Evolutionary conservation across 1,140 invertebrate species (phyloP).

Genomic region (Drosophila repleta): DNA sequence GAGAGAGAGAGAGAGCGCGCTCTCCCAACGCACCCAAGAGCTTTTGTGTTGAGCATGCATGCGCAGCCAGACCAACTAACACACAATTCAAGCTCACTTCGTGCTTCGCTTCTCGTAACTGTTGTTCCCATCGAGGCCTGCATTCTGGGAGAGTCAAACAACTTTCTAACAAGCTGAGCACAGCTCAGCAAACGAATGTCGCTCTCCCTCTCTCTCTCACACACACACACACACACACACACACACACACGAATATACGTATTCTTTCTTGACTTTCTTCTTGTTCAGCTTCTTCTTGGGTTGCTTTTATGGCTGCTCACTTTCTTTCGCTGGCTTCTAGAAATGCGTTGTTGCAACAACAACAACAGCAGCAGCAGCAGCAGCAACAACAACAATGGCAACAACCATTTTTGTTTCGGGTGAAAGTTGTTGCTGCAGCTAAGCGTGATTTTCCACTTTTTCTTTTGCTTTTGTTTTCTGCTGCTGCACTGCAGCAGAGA

Average conservation of each 20-base stretch:
- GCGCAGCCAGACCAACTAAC: conserved; percentile 40
- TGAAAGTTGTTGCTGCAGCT: conserved; percentile 74
- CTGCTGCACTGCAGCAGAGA: conserved; percentile 22
- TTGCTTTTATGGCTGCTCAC: conserved; percentile 34
- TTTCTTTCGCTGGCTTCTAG: conserved; percentile 53
- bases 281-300: conserved; percentile 15
- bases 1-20: neutral
- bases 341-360: conserved; percentile 31
- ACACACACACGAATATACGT: neutral
- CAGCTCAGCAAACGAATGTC: conserved; percentile 41
- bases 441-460: conserved; percentile 79
- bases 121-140: conserved; percentile 28
- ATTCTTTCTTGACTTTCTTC: conserved; percentile 48
- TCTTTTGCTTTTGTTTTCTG: conserved; percentile 56
- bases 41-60: conserved; percentile 10
- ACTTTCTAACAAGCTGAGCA: conserved; percentile 48
- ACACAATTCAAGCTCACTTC: conserved; percentile 41
- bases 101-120: conserved; percentile 34
- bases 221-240: neutral
- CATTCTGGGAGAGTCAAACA: conserved; percentile 47
- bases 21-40: conserved; percentile 12
- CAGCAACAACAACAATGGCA: conserved; percentile 14
- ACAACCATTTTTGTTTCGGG: conserved; percentile 33
- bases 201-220: conserved; percentile 8
- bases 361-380: conserved; percentile 8